These are phyloP conservation scores for Patella caerulea DNA, from an alignment of 2,888 invertebrate species.

Conservation along the genomic window DNA sequence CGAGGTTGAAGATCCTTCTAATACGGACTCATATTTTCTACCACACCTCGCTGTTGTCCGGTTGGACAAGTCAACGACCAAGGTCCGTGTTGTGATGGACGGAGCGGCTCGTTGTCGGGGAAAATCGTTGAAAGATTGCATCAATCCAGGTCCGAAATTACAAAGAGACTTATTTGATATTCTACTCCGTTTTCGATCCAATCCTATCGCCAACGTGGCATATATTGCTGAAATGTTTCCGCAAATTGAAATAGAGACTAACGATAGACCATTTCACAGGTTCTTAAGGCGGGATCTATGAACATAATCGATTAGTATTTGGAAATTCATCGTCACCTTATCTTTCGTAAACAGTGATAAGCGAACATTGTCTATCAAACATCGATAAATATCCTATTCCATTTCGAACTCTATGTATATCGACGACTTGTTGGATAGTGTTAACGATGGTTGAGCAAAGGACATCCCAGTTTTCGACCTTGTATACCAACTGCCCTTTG, in stretches of 20 bases:
- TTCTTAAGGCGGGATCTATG: constrained; percentile 8
- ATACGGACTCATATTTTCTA: too few species aligned
- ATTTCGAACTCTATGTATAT: constrained; percentile 2
- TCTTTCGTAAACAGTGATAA: neutral
- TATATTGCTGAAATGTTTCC: neutral
- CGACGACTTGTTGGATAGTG: neutral
- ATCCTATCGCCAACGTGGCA: neutral
- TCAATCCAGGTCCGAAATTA: neutral
- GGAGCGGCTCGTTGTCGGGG: too few species aligned
- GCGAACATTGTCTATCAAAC: neutral
- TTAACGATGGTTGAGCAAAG: neutral
- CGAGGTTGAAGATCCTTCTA: too few species aligned
- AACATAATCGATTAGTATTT: neutral
- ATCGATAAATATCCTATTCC: neutral
- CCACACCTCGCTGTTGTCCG: too few species aligned
- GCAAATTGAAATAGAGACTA: neutral
- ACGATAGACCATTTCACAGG: constrained; percentile 11
- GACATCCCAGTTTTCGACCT: neutral
- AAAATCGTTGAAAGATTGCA: too few species aligned
- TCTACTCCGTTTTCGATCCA: neutral
- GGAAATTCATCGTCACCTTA: neutral
- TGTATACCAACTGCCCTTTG: neutral
- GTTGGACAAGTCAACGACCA: too few species aligned
- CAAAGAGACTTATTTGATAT: neutral
- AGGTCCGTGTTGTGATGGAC: too few species aligned